Conservation (phyloP, 2,888 invertebrate species). For the Cheilosia variabilis region DNA sequence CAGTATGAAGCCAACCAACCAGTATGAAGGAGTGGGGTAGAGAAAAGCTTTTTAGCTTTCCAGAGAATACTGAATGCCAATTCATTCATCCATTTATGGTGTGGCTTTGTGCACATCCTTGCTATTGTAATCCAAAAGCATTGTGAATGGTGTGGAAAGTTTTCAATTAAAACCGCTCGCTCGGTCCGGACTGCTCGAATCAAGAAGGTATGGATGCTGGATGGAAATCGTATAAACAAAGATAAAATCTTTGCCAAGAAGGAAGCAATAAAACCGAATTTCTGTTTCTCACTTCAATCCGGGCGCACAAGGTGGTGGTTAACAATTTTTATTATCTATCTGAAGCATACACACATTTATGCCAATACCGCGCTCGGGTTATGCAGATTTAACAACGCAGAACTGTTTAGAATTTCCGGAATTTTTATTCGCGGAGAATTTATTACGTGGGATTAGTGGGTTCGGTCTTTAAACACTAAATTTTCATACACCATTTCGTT, state of each 20-base stretch:
- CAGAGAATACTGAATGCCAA: constrained; percentile 16
- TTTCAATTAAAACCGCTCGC: constrained; percentile 32
- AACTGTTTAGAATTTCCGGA: constrained; percentile 4
- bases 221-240: not conserved
- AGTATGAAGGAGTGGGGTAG: not conserved
- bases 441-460: constrained; percentile 28
- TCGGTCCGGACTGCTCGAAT: not conserved
- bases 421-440: constrained; percentile 21
- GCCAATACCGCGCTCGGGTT: not conserved
- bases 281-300: constrained; percentile 6
- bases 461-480: constrained; percentile 3
- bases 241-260: constrained; percentile 1
- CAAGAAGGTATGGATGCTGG: not conserved
- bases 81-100: not conserved
- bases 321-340: constrained; percentile 7
- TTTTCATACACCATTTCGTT: constrained; percentile 10
- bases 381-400: not conserved
- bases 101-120: constrained; percentile 2
- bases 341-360: not conserved
- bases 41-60: constrained; percentile 16
- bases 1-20: not conserved
- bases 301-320: not conserved
- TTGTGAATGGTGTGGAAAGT: not conserved
- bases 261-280: constrained; percentile 5
- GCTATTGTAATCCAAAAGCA: constrained; percentile 14